Percentiles rank a stretch among this genome's conserved stretches.
Conservation (phyloP, 2,797 vertebrate species). For the Danionella dracula region DNA sequence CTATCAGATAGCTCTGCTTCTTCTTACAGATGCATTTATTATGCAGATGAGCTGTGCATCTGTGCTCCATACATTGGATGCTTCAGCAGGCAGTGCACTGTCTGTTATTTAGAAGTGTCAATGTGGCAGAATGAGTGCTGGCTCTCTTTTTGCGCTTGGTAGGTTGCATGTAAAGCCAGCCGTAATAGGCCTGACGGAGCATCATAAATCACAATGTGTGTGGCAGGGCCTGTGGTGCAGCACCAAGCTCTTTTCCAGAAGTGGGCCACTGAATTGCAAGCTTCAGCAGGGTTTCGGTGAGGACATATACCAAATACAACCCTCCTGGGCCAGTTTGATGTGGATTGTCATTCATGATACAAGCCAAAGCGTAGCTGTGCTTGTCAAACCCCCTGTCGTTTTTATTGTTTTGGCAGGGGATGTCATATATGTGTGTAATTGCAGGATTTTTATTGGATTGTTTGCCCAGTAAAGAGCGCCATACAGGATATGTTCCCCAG, state of each 20-base stretch:
- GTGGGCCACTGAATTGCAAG: conserved; percentile 38
- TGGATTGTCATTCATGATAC: conserved; percentile 36
- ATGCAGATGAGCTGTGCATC: conserved; percentile 54
- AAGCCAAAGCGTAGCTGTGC: conserved; percentile 56
- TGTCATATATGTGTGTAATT: conserved; percentile 78
- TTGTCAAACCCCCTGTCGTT: conserved; percentile 62
- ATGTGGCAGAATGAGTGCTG: conserved; percentile 60
- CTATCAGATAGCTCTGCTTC: background rate
- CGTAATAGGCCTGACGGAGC: conserved; percentile 71
- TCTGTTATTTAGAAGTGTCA: conserved; percentile 75
- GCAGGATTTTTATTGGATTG: conserved; percentile 72
- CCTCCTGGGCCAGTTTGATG: conserved; percentile 65
- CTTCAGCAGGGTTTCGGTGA: background rate
- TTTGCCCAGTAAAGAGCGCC: conserved; percentile 68
- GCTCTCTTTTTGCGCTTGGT: conserved; percentile 62
- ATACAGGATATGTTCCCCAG: conserved; percentile 40
- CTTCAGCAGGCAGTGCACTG: conserved; percentile 76
- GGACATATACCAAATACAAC: conserved; percentile 32
- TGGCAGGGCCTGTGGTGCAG: conserved; percentile 66
- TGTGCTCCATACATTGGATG: conserved; percentile 66
- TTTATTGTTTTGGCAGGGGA: conserved; percentile 63
- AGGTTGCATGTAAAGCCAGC: conserved; percentile 80
- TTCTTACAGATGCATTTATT: background rate
- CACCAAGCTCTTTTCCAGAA: conserved; percentile 65
- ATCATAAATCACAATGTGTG: conserved; percentile 79